phyloP scores from a whole-genome alignment of 2,113 vertebrate genomes.

The Illadopsis cleaveri region DNA sequence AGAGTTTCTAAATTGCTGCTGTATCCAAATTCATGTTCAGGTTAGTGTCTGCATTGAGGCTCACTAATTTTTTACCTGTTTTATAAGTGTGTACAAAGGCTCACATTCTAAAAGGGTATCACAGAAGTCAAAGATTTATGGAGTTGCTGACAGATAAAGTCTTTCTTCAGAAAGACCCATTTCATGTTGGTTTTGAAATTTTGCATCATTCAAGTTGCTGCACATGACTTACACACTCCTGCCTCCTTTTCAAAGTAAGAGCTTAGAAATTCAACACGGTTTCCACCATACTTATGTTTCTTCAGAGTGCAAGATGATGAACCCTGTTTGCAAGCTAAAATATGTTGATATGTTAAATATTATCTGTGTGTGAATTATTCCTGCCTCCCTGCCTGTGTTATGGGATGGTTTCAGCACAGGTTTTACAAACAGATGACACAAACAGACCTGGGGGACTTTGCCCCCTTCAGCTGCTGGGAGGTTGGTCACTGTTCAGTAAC shows the following conservation, averaged over 20 bases:
- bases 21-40: neutral
- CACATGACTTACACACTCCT: fast-evolving
- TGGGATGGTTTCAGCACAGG: neutral
- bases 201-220: neutral
- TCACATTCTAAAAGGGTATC: neutral
- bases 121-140: neutral
- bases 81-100: neutral
- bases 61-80: neutral
- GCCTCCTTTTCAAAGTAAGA: neutral
- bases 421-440: neutral
- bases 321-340: neutral
- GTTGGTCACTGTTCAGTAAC: neutral
- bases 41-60: neutral
- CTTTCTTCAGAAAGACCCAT: neutral
- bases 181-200: neutral
- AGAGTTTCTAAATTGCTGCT: neutral
- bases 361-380: neutral
- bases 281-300: neutral
- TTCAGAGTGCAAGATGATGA: neutral
- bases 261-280: neutral
- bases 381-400: neutral
- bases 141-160: neutral
- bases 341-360: neutral
- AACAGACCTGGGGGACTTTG: neutral
- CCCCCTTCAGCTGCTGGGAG: neutral